phyloP scores from a whole-genome alignment of 1,140 invertebrate species.

The Caenorhabditis tropicalis region DNA sequence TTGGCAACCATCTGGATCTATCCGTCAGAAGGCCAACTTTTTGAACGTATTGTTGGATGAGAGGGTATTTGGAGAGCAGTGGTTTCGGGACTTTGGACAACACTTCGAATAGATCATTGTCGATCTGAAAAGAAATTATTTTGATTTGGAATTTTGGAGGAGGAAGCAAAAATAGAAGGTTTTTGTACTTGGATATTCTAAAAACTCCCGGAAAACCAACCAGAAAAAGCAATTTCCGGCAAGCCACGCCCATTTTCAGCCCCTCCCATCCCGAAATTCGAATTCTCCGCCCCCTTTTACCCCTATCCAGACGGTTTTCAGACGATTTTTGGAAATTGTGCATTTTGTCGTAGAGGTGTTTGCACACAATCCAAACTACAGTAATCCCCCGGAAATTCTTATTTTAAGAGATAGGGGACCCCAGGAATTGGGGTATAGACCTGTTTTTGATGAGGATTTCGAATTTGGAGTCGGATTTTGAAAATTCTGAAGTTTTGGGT shows the following conservation, averaged over 20 bases:
- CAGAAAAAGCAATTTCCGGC: not conserved
- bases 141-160: not conserved
- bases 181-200: not conserved
- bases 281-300: too few relatives aligned
- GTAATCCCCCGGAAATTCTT: too few relatives aligned
- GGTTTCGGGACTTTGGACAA: not conserved
- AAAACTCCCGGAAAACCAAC: not conserved
- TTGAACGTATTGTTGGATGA: not conserved
- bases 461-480: too few relatives aligned
- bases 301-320: too few relatives aligned
- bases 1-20: not conserved
- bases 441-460: too few relatives aligned
- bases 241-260: not conserved
- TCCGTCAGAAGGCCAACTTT: not conserved
- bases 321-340: too few relatives aligned
- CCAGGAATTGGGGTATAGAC: too few relatives aligned
- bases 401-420: too few relatives aligned
- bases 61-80: not conserved
- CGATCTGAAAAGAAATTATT: not conserved
- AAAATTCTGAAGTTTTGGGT: not conserved
- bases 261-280: not conserved
- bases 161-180: not conserved
- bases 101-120: constrained; percentile 21
- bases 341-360: too few relatives aligned
- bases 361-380: too few relatives aligned